phyloP scores from a whole-genome alignment of 2,113 vertebrate species.

The Erpornis zantholeuca region DNA sequence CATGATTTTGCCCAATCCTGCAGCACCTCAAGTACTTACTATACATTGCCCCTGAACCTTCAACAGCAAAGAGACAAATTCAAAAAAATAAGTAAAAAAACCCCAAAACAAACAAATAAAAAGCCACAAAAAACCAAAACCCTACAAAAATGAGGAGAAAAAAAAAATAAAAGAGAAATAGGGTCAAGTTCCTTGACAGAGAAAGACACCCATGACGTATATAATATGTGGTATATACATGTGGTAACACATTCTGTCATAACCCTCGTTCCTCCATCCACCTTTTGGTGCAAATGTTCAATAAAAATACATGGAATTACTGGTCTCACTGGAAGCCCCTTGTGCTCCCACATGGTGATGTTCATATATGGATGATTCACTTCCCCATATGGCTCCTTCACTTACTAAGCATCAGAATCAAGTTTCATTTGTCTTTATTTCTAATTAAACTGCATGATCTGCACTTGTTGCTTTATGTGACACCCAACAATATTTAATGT shows the following conservation, averaged over 20 bases:
- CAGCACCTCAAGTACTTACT: background rate
- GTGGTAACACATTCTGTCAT: background rate
- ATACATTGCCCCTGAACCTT: background rate
- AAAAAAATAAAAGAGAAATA: background rate
- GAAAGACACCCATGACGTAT: background rate
- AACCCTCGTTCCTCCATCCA: background rate
- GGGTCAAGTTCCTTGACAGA: background rate
- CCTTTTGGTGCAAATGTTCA: background rate
- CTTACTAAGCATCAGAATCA: background rate
- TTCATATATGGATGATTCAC: background rate
- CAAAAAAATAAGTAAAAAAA: background rate
- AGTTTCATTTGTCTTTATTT: background rate
- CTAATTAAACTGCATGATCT: background rate
- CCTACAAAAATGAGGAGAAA: background rate
- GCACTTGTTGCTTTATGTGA: background rate
- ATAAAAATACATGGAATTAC: background rate
- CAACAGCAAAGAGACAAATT: background rate
- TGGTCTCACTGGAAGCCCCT: background rate
- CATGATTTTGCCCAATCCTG: background rate
- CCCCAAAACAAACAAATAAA: background rate
- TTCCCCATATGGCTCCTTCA: background rate
- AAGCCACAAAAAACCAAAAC: background rate
- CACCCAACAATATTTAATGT: background rate
- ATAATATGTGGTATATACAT: background rate
- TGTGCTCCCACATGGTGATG: background rate